Evolutionary conservation across 2,113 vertebrate genomes (phyloP).

Genomic region (Patagioenas fasciata): DNA sequence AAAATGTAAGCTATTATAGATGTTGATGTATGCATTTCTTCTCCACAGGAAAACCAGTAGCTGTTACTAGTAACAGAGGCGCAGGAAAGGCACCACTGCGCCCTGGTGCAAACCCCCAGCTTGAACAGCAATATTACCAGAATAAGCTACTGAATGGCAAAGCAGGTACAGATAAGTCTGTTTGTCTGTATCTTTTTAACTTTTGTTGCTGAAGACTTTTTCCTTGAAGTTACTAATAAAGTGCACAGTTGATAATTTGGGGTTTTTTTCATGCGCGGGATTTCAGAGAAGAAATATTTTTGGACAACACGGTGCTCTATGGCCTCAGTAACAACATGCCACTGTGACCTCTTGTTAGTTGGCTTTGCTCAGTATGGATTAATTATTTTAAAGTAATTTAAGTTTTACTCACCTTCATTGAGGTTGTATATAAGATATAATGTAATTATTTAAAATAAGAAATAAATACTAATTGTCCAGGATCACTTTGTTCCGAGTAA

Average conservation of each 20-base stretch:
- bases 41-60: slow-evolving; percentile 89
- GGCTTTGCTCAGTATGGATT: not conserved
- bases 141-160: slow-evolving; percentile 80
- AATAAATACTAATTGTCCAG: not conserved
- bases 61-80: slow-evolving; percentile 96
- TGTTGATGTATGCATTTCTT: slow-evolving; percentile 12
- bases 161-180: slow-evolving; percentile 78
- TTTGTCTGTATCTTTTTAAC: not conserved
- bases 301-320: not conserved
- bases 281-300: not conserved
- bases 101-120: slow-evolving; percentile 85
- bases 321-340: not conserved
- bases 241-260: not conserved
- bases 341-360: not conserved
- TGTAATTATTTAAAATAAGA: not conserved
- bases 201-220: not conserved
- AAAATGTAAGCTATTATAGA: not conserved
- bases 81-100: slow-evolving; percentile 80
- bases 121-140: slow-evolving; percentile 93
- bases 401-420: not conserved
- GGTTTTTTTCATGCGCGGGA: not conserved
- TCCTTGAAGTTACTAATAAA: not conserved
- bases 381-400: not conserved
- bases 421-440: not conserved
- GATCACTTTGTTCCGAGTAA: not conserved